Conservation (phyloP, 1,140 invertebrate species). For the Ephestia elutella region DNA sequence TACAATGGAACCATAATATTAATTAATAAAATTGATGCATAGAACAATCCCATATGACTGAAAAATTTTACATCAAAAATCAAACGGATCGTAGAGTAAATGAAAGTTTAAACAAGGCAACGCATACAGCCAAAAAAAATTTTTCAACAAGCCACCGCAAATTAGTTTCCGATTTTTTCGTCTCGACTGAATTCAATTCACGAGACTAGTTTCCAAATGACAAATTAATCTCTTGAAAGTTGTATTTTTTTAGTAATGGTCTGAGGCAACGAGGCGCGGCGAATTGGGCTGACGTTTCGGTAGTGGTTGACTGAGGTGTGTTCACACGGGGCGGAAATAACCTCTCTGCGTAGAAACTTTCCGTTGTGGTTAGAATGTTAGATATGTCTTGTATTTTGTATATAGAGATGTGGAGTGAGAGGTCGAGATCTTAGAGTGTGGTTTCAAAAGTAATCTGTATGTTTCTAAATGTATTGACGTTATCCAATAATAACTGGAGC, state of each 20-base stretch:
- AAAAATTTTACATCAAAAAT: too few relatives aligned
- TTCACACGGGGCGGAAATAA: slow-evolving; percentile 15
- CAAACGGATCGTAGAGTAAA: too few relatives aligned
- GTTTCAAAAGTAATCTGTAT: too few relatives aligned
- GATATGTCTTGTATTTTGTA: too few relatives aligned
- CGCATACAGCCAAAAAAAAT: neutral
- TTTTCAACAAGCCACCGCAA: neutral
- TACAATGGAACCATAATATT: too few relatives aligned
- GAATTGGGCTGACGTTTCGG: slow-evolving; percentile 59
- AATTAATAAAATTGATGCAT: too few relatives aligned
- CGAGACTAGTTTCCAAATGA: slow-evolving; percentile 63
- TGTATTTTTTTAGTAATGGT: slow-evolving; percentile 46
- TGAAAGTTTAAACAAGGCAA: too few relatives aligned
- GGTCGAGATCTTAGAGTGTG: too few relatives aligned
- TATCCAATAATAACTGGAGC: neutral
- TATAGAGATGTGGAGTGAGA: neutral
- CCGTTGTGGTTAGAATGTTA: slow-evolving; percentile 1
- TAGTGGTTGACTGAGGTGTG: slow-evolving; percentile 45
- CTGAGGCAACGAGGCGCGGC: slow-evolving; percentile 44
- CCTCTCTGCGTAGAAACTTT: neutral
- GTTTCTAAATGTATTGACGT: too few relatives aligned
- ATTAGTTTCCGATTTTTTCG: slow-evolving; percentile 13
- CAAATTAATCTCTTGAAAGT: slow-evolving; percentile 66
- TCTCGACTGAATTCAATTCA: slow-evolving; percentile 19
- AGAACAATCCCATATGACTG: too few relatives aligned